Base-by-base conservation (phyloP, 2,797 vertebrate genomes). In the Gallirallus australis region DNA sequence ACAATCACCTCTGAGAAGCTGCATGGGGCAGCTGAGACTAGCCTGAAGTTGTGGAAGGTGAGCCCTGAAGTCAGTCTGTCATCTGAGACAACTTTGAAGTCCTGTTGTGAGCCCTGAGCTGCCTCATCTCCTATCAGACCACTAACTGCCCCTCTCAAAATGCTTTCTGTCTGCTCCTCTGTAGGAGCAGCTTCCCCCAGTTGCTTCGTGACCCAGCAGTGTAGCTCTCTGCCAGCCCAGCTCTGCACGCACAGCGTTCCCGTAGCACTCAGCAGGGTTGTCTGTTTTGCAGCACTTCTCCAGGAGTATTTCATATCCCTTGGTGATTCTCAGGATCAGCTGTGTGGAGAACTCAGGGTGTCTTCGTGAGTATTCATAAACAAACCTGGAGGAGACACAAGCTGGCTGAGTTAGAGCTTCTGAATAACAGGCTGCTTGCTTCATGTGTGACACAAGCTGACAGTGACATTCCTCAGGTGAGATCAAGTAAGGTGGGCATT, bases 261-360 rank as follows among this genome's bases (percentile, higher is more conserved):
- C 53, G 0, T 96, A 96, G 94, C 98, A 98, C 0, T 83, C 53
- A 0, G 39, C 57, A 45, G 98, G 85, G 14, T 97, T 96, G 13
- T 57, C 97, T 3, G 92, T 63, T 19, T 97, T 96, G 82, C 98
- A 98, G 96, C 98, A 98, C 35, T 92, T 97, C 4, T 97, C 86
- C 93, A 98, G 70, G 11, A 87, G 91, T 53, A 30, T 7, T 97
- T 98, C 95, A 2, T 97, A 98, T 6, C 12, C 54, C 89, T 93
- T 97, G 7, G 84, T 10, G 9, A 97, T 0, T 79, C 97, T 97
- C 84, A 98, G 16, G 4, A 98, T 28, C 93, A 98, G 30, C 18
- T 75, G 6, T 0, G 82, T 8, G 56, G 98, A 86, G 24, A 71
- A 56, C 1, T 98, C 96, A 0, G 89, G 96, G 53, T 98, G 96